Evolutionary conservation across 2,113 vertebrate genomes (phyloP).

Genomic region (Clarias batrachus): DNA sequence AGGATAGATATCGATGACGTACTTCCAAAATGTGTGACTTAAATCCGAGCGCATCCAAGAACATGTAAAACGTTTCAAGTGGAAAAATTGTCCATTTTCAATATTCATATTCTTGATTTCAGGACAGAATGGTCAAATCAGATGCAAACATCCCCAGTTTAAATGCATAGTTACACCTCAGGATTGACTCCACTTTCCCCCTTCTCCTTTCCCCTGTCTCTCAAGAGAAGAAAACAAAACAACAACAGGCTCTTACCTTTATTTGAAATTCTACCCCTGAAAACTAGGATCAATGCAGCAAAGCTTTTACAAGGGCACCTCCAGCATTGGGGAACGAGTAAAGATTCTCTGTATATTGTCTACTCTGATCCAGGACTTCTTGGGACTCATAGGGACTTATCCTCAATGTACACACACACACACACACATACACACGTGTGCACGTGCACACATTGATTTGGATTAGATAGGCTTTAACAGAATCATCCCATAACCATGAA

Average conservation of each 20-base stretch:
- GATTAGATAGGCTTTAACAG: not conserved
- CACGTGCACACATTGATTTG: not conserved
- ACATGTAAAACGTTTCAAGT: not conserved
- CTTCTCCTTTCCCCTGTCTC: not conserved
- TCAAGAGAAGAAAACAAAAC: not conserved
- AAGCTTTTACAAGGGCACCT: conserved; percentile 36
- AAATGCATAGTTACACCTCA: not conserved
- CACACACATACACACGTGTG: not conserved
- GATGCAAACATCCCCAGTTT: too few relatives aligned
- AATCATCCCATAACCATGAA: not conserved
- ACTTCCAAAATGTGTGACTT: not conserved
- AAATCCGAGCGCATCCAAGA: not conserved
- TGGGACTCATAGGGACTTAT: not conserved
- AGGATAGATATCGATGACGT: not conserved
- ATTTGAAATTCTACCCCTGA: conserved; percentile 11
- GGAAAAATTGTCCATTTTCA: too few relatives aligned
- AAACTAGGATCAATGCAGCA: conserved; percentile 29
- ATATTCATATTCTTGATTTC: too few relatives aligned
- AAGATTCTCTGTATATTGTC: conserved; percentile 16
- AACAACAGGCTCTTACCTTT: not conserved
- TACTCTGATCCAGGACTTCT: conserved; percentile 1
- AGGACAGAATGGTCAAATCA: too few relatives aligned
- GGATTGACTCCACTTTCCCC: not conserved
- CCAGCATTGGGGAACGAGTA: conserved; percentile 2
- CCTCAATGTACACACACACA: not conserved